Evolutionary conservation across 2,113 vertebrate species (phyloP), one percentile per base, ranked within the genome.

Genomic region (Phrynocephalus versicolor): DNA sequence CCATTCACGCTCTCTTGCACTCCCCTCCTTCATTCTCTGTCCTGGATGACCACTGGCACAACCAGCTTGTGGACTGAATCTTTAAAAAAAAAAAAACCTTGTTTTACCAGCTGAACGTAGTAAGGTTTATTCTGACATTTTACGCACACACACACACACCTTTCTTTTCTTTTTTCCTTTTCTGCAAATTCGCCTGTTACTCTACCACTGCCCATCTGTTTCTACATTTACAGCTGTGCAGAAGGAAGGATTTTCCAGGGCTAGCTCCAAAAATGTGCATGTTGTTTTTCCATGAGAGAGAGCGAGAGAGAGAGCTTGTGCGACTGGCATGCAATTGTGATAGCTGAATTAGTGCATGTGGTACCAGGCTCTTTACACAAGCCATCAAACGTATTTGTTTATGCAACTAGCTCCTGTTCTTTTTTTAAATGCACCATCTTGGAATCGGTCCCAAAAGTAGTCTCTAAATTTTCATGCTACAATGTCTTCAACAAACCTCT

Each of bases 81-180:
- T 91, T 92, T n/a, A n/a, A n/a, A n/a, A n/a, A n/a, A n/a, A n/a
- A n/a, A 92, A 92, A 84, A 87, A 92, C 93, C 89, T 93, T 96
- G 90, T 91, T 95, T 74, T 94, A 92, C n/a, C 71, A 91, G 90
- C 75, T 93, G 77, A 89, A 69, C 57, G 25, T 91, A 72, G 23
- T 85, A 87, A 85, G 65, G 30, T 88, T 90, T 77, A 90, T 0
- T 19, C 8, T 13, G 81, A 79, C 67, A 58, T 86, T 77, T n/a
- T n/a, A n/a, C n/a, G n/a, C n/a, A n/a, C n/a, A n/a, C n/a, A n/a
- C n/a, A n/a, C n/a, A n/a, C n/a, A n/a, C n/a, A n/a, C n/a, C n/a
- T n/a, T n/a, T n/a, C n/a, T n/a, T n/a, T n/a, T 33, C 64, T 33
- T 5, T 6, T 27, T 18, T 45, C 33, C 6, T 41, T 88, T 90